Base-by-base conservation (phyloP, 1,140 invertebrate genomes). In the Drosophila oshimai region DNA sequence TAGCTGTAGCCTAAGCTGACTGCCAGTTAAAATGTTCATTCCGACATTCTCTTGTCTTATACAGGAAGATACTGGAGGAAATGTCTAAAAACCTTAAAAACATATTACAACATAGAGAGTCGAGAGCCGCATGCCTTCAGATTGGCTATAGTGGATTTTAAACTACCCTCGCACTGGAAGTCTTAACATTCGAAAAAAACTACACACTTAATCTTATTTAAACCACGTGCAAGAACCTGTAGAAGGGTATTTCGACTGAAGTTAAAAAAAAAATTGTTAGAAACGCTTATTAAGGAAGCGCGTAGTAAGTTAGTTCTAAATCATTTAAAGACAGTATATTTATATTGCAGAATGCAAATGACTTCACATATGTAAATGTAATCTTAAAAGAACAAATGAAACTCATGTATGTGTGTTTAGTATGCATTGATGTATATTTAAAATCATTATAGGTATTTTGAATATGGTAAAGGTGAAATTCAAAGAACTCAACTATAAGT, bases 401-500 rank as follows among this genome's bases (percentile, higher is more conserved):
- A 49, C 36, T 33, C 39, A 71, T 74, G 53, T 78, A 84, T 75
- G 58, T 71, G 51, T 68, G 50, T 57, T 67, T 65, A 50, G 46
- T 76, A 69, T 60, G 45, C 54, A 70, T 62, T 55, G 53, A 76
- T 54, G 64, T 61, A 62, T 44, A 70, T 58, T 51, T 57, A 73
- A 61, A 74, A 79, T 75, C 29, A 51, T 53, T 46, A 47, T 86
- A 86, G 84, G 61, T 84, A 86, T 84, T 84, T 84, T 69, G 80
- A 84, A 86, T 86, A 84, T 84, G 80, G 80, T 68, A 84, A 80
- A 84, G 80, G 80, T 84, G 80, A 84, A 84, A 84, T 84, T 84
- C 65, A 68, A 84, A 84, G 80, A 84, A 84, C 80, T 86, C 67
- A 80, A 80, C 75, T 84, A 55, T 75, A 84, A 80, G 80, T 84